These are phyloP conservation scores for Cerceris ruficornis DNA, from an alignment of 2,888 invertebrate species.

Conservation along the genomic window DNA sequence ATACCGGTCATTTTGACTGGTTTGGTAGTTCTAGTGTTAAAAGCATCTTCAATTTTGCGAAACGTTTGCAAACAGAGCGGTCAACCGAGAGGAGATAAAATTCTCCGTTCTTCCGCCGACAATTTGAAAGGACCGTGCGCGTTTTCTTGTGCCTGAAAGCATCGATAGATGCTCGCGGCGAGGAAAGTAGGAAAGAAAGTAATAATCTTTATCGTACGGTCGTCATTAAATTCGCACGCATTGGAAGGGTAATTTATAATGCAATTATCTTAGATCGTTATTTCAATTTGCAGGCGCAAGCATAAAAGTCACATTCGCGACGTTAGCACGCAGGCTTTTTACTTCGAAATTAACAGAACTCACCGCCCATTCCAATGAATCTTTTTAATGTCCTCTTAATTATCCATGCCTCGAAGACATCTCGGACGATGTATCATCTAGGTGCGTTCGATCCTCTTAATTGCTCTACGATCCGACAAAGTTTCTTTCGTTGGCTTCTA, in stretches of 20 bases:
- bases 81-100: no score
- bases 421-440: no score
- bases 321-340: not conserved
- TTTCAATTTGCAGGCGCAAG: constrained; percentile 18
- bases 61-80: no score
- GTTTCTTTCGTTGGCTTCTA: no score
- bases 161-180: constrained; percentile 37
- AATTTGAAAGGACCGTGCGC: not conserved
- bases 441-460: no score
- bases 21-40: no score
- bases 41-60: no score
- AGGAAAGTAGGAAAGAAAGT: constrained; percentile 53
- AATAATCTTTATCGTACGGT: constrained; percentile 40
- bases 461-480: no score
- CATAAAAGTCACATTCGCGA: constrained; percentile 1
- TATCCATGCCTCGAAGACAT: not conserved
- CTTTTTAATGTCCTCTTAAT: not conserved
- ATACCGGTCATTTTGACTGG: no score
- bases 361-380: not conserved
- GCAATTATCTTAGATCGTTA: constrained; percentile 19
- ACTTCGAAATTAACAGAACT: not conserved
- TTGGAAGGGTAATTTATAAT: constrained; percentile 35
- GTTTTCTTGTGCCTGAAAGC: not conserved
- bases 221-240: constrained; percentile 40
- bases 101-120: not conserved